Conservation (phyloP, 2,797 vertebrate genomes). For the Sebastes cheni region DNA sequence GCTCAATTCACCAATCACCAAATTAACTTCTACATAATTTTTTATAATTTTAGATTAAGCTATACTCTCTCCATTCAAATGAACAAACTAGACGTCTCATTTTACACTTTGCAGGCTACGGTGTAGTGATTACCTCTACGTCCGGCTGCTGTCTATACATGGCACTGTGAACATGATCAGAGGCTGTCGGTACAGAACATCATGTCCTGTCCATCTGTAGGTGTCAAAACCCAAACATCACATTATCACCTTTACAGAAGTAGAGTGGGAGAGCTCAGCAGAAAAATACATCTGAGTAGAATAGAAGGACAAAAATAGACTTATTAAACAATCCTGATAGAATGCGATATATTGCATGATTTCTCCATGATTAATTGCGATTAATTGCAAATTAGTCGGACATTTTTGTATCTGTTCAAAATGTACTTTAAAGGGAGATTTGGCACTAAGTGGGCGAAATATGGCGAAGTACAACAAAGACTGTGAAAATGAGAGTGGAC, state of each 20-base stretch:
- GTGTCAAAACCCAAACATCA: neutral
- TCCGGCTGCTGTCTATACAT: neutral
- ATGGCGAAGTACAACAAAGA: too few relatives aligned
- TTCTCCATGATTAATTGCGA: too few relatives aligned
- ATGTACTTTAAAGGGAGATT: too few relatives aligned
- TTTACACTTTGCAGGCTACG: neutral
- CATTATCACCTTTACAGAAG: neutral
- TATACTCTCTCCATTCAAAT: neutral
- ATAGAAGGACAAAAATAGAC: neutral
- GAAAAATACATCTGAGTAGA: neutral
- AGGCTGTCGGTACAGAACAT: slow-evolving; percentile 6
- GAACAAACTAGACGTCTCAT: neutral
- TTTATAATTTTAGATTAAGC: too few relatives aligned
- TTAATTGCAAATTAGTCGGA: too few relatives aligned
- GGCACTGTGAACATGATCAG: slow-evolving; percentile 9
- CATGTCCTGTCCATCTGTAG: neutral
- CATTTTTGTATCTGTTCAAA: too few relatives aligned
- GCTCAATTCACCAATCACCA: neutral
- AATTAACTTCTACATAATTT: neutral
- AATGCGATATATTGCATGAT: fast-evolving
- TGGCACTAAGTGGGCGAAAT: too few relatives aligned
- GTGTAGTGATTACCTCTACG: neutral
- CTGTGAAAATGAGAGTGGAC: too few relatives aligned
- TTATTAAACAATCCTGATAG: neutral
- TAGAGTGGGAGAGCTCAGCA: neutral